phyloP scores from a whole-genome alignment of 1,140 invertebrate genomes.

The Aethina tumida region DNA sequence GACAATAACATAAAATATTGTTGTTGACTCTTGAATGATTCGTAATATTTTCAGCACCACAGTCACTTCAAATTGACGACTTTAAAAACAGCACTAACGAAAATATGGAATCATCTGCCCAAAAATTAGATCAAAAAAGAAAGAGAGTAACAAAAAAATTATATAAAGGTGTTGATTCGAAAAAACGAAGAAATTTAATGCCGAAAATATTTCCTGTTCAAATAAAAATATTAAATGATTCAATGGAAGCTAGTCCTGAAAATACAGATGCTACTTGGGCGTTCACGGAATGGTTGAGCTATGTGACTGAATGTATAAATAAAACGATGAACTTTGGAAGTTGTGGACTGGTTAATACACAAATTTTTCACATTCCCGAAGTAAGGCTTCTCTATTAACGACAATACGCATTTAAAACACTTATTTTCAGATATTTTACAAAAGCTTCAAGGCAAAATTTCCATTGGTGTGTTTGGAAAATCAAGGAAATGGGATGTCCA shows the following conservation, averaged over 20 bases:
- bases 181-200: constrained; percentile 19
- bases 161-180: constrained; percentile 8
- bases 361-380: constrained; percentile 62
- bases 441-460: constrained; percentile 59
- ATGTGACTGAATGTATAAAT: constrained; percentile 68
- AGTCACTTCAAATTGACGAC: too few species aligned
- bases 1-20: too few species aligned
- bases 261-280: constrained; percentile 23
- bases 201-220: constrained; percentile 27
- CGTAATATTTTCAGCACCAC: too few species aligned
- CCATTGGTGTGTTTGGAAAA: constrained; percentile 51
- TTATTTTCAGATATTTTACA: constrained; percentile 52
- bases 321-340: constrained; percentile 71
- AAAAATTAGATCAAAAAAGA: constrained; percentile 9
- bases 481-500: constrained; percentile 55
- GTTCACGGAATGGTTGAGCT: constrained; percentile 63
- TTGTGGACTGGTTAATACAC: constrained; percentile 57
- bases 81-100: too few species aligned
- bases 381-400: constrained; percentile 27
- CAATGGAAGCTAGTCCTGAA: neutral
- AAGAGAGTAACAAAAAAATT: constrained; percentile 5
- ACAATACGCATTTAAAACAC: constrained; percentile 1
- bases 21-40: too few species aligned
- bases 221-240: constrained; percentile 23
- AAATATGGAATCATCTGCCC: too few species aligned